Percentiles rank a stretch among this genome's conserved stretches.
Conservation (phyloP, 2,113 vertebrate species). For the Ivindomyrus marchei region DNA sequence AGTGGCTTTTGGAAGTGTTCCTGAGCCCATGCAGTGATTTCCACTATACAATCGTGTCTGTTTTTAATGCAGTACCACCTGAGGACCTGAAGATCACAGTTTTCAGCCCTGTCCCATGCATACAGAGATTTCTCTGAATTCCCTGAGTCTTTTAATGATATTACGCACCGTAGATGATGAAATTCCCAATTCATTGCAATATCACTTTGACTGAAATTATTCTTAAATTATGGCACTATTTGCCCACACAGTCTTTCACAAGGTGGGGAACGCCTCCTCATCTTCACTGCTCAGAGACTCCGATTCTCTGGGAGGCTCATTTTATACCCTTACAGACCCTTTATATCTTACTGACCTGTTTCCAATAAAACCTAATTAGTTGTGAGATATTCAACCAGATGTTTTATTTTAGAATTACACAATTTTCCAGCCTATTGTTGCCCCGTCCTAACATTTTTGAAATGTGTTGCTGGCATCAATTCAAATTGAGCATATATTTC, state of each 20-base stretch:
- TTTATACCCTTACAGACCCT: background rate
- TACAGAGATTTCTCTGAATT: background rate
- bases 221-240: background rate
- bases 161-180: background rate
- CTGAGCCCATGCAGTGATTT: background rate
- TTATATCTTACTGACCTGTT: background rate
- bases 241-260: background rate
- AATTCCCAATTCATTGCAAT: background rate
- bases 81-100: background rate
- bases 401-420: background rate
- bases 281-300: background rate
- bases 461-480: background rate
- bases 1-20: too few relatives aligned
- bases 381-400: background rate
- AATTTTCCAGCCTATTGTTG: background rate
- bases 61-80: background rate
- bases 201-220: background rate
- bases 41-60: background rate
- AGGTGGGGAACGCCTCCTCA: too few relatives aligned
- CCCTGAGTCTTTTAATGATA: background rate
- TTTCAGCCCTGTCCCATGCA: background rate
- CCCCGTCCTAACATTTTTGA: background rate
- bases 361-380: background rate
- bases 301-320: background rate
- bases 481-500: background rate